Base-by-base conservation (phyloP, 2,797 vertebrate species). In the Tragelaphus oryx region DNA sequence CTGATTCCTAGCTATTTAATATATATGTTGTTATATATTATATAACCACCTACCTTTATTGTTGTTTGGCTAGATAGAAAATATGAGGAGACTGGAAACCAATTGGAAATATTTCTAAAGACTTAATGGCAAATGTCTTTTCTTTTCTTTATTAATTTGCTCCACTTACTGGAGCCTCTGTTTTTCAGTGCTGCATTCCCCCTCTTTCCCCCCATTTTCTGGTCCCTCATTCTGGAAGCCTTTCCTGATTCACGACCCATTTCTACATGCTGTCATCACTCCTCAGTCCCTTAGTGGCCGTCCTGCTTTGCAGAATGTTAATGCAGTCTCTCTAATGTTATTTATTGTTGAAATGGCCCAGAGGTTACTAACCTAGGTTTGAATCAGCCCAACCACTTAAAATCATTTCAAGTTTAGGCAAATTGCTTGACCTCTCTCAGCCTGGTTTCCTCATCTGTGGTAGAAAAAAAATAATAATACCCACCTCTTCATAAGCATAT, bases 1-100 rank as follows among this genome's bases (percentile, higher is more conserved):
- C 95, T 97, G 97, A 97, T 97, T 89, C 94, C 95, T 96, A 89
- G 97, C 98, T 94, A 97, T 97, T 97, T 96, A 96, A 97, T 98
- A 97, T 80, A 84, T 97, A 89, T 96, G 89, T 95, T 96, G 95
- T 95, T 96, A 86, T 65, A 18, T 33, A 33, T 68, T 37, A 68
- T 37, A 37, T 68, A 37, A 17, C 92, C 93, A 96, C 87, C 96
- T 94, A 97, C 94, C 93, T 97, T 96, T 97, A 96, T 97, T 98
- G 95, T 93, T 97, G 57, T 86, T 95, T 94, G 95, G 62, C 92
- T 94, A 96, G 74, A 86, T 8, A 97, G 94, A 97, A 97, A 98
- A 96, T 17, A 94, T 94, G 84, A 97, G 90, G 94, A 94, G 92
- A 96, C 86, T 96, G 95, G 59, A 97, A 89, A 90, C 50, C 52